Evolutionary conservation across 1,140 invertebrate genomes (phyloP).

Genomic region (Cydia pomonella): DNA sequence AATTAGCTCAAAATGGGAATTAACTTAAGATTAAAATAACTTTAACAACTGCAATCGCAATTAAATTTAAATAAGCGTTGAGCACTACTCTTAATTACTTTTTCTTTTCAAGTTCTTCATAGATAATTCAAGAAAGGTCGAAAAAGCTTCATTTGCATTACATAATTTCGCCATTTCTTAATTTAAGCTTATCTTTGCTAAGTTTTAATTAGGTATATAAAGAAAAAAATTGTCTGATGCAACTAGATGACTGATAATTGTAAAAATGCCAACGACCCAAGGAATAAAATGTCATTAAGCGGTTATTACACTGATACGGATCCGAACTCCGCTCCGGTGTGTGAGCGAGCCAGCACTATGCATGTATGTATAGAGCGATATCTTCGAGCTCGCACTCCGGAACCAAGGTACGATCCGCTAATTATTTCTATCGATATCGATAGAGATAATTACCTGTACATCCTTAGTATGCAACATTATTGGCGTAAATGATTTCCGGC

Average conservation of each 20-base stretch:
- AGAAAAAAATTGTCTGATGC: no score
- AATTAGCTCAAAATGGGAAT: not conserved
- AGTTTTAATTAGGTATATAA: no score
- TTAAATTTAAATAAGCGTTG: slow-evolving; percentile 5
- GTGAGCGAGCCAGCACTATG: no score
- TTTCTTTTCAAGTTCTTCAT: not conserved
- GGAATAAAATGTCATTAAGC: no score
- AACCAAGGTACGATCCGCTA: not conserved
- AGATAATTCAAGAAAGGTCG: not conserved
- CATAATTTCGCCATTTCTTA: not conserved
- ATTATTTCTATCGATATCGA: slow-evolving; percentile 15
- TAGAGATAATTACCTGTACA: not conserved
- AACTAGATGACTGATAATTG: no score
- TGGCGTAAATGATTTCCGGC: slow-evolving; percentile 60
- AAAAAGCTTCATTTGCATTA: slow-evolving; percentile 1
- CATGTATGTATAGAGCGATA: no score
- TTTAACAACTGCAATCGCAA: not conserved
- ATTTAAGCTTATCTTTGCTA: not conserved
- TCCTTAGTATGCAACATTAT: slow-evolving; percentile 37
- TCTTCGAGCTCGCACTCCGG: no score
- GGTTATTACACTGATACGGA: no score
- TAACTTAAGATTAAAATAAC: not conserved
- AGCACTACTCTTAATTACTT: not conserved
- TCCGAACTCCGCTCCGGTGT: no score
- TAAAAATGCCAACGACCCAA: no score